Base-by-base conservation (phyloP, 2,888 invertebrate genomes). In the Morpho deidamia region DNA sequence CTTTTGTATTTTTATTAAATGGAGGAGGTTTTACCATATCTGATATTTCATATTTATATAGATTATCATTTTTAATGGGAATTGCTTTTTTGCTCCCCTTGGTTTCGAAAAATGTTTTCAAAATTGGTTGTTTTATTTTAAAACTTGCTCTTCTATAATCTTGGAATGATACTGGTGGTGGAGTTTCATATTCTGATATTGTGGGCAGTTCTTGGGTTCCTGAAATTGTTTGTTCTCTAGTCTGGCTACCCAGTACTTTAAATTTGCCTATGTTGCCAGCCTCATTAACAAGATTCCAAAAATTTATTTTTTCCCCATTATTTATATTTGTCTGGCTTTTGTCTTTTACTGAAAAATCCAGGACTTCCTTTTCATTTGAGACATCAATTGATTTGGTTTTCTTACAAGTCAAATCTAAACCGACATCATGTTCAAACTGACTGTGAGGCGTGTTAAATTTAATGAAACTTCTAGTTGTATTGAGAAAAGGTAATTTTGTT, bases 1-100 rank as follows among this genome's bases (percentile, higher is more conserved):
- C 76, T 61, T 78, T 78, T 8, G 64, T 62, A 58, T 77, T 71
- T 50, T 68, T 69, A 32, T 68, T 62, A 7, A 65, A 44, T 0
- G 79, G 75, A 11, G 84, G 84, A 41, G 84, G 82, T 8, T 69
- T 74, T 69, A 80, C 81, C 7, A 73, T 51, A 33, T 81, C 78
- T 8, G 72, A 66, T 56, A 81, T 53, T 58, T 68, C 63, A 53
- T 65, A 59, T 8, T 55, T 43, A 37, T 57, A 52, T 34, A 61
- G 63, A 35, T 60, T 67, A 34, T 43, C 23, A 38, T 42, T 58
- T 39, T 51, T 44, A 32, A 46, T 55, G 11, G 11, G 34, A 44
- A 56, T 56, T 37, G 44, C 43, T 42, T 50, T 66, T 34, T 44
- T 53, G 53, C 34, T 58, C n/a, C 39, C 55, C 46, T 50, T 66